phyloP scores from a whole-genome alignment of 2,888 invertebrate species.

The Lucinisca nassula region DNA sequence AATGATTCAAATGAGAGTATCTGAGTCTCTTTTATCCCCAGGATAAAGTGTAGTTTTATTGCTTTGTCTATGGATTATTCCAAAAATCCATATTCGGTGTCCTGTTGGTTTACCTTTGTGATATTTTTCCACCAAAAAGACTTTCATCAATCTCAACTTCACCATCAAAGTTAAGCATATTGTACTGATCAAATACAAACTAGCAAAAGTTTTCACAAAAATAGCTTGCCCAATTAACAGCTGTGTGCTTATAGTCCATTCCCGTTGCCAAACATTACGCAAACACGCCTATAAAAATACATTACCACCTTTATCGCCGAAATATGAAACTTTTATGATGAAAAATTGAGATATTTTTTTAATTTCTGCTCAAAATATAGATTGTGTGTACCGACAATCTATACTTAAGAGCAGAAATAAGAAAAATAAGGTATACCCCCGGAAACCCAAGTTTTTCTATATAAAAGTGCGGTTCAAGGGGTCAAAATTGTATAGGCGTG shows the following conservation, averaged over 20 bases:
- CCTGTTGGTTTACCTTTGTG: slow-evolving; percentile 20
- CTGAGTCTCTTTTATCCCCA: neutral
- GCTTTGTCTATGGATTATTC: no score
- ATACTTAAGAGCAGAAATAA: no score
- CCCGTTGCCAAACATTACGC: slow-evolving; percentile 6
- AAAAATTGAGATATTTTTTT: no score
- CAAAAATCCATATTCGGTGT: slow-evolving; percentile 41
- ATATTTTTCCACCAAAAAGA: slow-evolving; percentile 3
- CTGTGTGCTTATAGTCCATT: slow-evolving; percentile 23
- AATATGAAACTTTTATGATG: no score
- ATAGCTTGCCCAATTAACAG: slow-evolving; percentile 28
- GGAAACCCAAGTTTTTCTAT: no score
- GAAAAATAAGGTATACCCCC: no score
- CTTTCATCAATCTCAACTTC: neutral
- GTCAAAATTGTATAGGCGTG: no score
- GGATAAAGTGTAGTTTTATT: slow-evolving; percentile 38
- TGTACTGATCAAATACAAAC: slow-evolving; percentile 10
- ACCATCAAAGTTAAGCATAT: neutral
- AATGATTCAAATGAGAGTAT: slow-evolving; percentile 23
- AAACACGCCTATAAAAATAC: no score
- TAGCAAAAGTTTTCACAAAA: slow-evolving; percentile 9
- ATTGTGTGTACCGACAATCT: no score
- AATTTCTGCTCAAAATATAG: no score
- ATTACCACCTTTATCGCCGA: no score
- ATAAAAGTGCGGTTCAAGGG: no score